Conservation (phyloP, 2,797 vertebrate genomes). For the Sorex maritimensis region DNA sequence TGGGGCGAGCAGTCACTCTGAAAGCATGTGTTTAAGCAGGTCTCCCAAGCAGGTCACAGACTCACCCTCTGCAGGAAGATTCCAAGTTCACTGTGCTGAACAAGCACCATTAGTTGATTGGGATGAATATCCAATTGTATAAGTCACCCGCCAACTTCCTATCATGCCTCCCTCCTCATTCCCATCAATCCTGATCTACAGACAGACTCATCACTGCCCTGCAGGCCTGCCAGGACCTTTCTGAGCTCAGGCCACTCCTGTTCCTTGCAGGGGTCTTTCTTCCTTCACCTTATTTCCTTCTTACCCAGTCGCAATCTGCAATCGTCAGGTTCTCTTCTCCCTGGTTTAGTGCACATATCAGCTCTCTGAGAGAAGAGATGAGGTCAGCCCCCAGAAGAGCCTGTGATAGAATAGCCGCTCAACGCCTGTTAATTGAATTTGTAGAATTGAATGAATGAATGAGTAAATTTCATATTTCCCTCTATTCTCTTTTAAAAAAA, state of each 20-base stretch:
- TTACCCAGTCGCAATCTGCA: neutral
- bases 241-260: neutral
- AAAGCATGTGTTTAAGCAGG: slow-evolving; percentile 30
- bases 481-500: neutral
- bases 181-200: neutral
- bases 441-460: neutral
- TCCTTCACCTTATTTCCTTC: neutral
- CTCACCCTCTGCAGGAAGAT: neutral
- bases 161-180: neutral
- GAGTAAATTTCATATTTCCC: neutral
- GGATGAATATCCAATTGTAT: neutral
- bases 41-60: neutral
- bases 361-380: neutral
- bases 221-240: neutral
- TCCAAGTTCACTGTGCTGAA: slow-evolving; percentile 39
- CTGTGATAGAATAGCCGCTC: neutral
- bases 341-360: neutral
- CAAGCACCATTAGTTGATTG: neutral
- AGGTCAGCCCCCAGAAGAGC: neutral
- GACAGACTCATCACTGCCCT: neutral
- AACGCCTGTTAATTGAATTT: neutral
- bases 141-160: neutral
- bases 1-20: neutral
- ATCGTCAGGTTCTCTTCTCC: no score
- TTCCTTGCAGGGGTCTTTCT: neutral